Percentiles rank a stretch among this genome's conserved stretches.
phyloP scores from a whole-genome alignment of 2,113 vertebrate species.

The Urocitellus parryii region DNA sequence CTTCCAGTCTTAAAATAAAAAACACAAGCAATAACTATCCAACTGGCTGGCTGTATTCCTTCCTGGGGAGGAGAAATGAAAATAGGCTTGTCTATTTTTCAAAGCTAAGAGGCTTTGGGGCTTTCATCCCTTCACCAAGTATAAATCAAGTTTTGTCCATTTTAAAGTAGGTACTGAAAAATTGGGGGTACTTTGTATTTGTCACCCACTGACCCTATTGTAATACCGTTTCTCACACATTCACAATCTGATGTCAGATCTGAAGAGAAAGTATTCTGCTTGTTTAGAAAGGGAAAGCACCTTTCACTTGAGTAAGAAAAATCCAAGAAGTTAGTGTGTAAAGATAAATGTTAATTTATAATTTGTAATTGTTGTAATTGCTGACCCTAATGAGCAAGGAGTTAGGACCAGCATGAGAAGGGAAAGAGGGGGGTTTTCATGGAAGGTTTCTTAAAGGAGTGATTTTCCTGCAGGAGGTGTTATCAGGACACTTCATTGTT shows the following conservation, averaged over 20 bases:
- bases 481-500: background rate
- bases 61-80: background rate
- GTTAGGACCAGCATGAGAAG: background rate
- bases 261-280: background rate
- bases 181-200: background rate
- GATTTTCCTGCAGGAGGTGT: background rate
- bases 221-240: background rate
- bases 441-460: background rate
- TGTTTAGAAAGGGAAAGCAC: background rate
- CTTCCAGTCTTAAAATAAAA: constrained; percentile 24
- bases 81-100: constrained; percentile 30
- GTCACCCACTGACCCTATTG: background rate
- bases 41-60: background rate
- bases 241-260: background rate
- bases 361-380: background rate
- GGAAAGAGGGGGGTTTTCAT: too few relatives aligned
- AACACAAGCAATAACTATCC: background rate
- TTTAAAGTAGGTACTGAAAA: constrained; percentile 49
- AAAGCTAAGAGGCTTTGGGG: background rate
- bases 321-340: background rate
- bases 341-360: background rate
- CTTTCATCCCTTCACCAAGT: background rate
- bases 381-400: background rate
- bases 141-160: constrained; percentile 42
- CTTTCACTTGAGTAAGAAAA: constrained; percentile 17